Percentiles rank a stretch among this genome's conserved stretches.
phyloP scores from a whole-genome alignment of 2,888 invertebrate genomes.

The Zaprionus obscuricornis region DNA sequence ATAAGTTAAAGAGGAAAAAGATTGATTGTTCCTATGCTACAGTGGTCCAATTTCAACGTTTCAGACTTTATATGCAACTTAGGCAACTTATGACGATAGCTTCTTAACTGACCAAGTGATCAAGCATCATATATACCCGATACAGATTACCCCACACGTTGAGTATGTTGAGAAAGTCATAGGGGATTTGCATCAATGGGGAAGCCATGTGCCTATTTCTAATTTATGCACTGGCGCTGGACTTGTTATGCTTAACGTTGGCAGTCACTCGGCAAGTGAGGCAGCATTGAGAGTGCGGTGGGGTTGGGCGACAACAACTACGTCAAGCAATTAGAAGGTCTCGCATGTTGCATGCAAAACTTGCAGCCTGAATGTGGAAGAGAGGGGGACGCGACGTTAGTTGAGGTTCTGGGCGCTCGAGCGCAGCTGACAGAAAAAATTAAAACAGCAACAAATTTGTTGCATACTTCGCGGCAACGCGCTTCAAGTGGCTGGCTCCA shows the following conservation, averaged over 20 bases:
- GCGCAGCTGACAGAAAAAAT: conserved; percentile 75
- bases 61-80: no score
- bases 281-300: not conserved
- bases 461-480: conserved; percentile 68
- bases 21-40: no score
- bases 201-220: conserved; percentile 59
- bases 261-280: conserved; percentile 30
- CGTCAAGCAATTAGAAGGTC: conserved; percentile 58
- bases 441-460: conserved; percentile 76
- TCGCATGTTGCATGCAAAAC: conserved; percentile 73
- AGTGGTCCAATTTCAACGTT: no score
- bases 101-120: no score
- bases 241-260: conserved; percentile 64
- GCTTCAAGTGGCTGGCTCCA: conserved; percentile 52
- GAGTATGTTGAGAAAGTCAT: conserved; percentile 14
- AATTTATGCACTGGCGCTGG: conserved; percentile 71
- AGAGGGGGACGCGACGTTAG: conserved; percentile 5
- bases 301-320: conserved; percentile 36
- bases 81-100: no score
- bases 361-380: conserved; percentile 5
- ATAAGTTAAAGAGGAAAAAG: no score
- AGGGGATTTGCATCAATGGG: no score
- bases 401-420: conserved; percentile 53
- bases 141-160: no score
- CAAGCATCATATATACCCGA: no score